Evolutionary conservation across 2,113 vertebrate genomes (phyloP), one percentile per base, ranked within the genome.

Genomic region (Columba livia): DNA sequence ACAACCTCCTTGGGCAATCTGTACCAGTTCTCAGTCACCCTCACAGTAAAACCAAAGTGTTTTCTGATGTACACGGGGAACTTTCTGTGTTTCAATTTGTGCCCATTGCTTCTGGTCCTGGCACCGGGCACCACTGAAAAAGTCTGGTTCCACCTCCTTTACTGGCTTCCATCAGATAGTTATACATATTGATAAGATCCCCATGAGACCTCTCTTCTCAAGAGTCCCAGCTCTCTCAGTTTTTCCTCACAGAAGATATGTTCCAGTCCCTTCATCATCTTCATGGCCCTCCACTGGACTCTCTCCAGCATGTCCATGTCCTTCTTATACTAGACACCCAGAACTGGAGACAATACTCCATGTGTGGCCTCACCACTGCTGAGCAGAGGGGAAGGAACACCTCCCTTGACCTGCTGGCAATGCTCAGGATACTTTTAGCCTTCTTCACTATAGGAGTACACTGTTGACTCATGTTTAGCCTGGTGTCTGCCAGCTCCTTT

Each of bases 401-500:
- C 34, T 81, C 67, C 34, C 29, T 65, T 65, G 51, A 80, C 51
- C 53, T 2, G 1, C 47, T 62, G 79, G 48, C 74, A 81, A 4
- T 28, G 40, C 11, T 72, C 69, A 72, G 53, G 40, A n/a, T 21
- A 24, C 28, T 79, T 71, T 34, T 8, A 56, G 34, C 34, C 32
- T 5, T 5, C 73, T 47, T 75, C 74, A 40, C 72, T 66, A 8
- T 11, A 0, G 3, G 34, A 71, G 12, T 29, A 21, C 0, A 0
- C 40, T 40, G 24, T 50, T 60, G 56, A 53, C 29, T 85, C 42
- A n/a, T 3, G 21, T 44, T 86, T 38, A 42, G 48, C 25, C 36
- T n/a, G 19, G 9, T 31, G 6, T 65, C 74, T 71, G 32, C n/a
- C 74, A 36, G 74, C 15, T 42, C 36, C 79, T 81, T 62, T 57